These are phyloP conservation scores for Lasioglossum leucozonium DNA, from an alignment of 2,888 invertebrate species.

Conservation along the genomic window DNA sequence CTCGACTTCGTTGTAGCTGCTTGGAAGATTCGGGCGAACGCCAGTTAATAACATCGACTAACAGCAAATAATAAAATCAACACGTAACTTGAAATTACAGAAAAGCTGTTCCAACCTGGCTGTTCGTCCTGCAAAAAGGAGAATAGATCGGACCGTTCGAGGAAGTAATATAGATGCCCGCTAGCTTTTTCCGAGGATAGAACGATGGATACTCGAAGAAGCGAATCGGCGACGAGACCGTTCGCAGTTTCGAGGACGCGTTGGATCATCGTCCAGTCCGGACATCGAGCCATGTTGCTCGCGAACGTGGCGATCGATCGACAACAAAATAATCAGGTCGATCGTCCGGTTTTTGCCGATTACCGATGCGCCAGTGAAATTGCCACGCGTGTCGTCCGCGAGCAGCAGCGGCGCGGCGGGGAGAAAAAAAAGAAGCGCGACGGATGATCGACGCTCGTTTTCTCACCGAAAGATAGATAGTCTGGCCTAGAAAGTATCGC, in stretches of 20 bases:
- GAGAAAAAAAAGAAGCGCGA: not conserved
- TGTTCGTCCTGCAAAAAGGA: not conserved
- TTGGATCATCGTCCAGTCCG: not conserved
- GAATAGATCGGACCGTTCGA: not conserved
- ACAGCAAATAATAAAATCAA: not conserved
- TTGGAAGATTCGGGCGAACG: too few species aligned
- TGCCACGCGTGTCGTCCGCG: not conserved
- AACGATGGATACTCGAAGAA: not conserved
- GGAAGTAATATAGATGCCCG: not conserved
- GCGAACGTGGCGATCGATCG: not conserved
- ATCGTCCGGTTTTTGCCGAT: constrained; percentile 25
- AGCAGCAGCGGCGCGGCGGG: not conserved
- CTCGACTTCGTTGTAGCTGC: not conserved
- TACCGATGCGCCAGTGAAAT: constrained; percentile 17
- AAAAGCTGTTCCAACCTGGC: not conserved
- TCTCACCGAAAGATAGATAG: constrained; percentile 32
- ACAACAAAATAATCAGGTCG: constrained; percentile 27
- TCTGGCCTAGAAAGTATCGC: constrained; percentile 67
- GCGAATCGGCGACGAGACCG: not conserved
- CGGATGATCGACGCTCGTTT: constrained; percentile 32
- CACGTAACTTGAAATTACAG: not conserved
- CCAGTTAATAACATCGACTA: not conserved
- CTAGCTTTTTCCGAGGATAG: not conserved
- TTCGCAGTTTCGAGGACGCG: not conserved
- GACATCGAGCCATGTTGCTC: not conserved